Conservation (phyloP, 2,113 vertebrate species). For the Leptobrachium ailaonicum region DNA sequence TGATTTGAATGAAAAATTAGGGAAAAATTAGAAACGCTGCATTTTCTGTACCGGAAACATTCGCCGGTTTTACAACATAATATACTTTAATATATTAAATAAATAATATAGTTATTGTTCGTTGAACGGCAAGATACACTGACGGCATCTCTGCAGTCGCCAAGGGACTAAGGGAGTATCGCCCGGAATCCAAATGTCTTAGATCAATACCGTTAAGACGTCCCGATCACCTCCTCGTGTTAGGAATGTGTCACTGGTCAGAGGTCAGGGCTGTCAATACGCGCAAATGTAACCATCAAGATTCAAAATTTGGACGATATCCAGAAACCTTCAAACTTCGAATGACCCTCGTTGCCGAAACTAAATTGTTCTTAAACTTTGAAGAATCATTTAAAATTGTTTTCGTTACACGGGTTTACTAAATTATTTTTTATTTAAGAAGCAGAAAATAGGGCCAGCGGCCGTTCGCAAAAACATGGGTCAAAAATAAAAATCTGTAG, state of each 20-base stretch:
- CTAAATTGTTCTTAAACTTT: no score
- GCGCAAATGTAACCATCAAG: constrained; percentile 18
- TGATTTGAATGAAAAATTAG: constrained; percentile 30
- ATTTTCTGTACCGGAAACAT: constrained; percentile 17
- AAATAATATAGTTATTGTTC: background rate
- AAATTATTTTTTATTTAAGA: no score
- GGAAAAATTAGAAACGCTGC: constrained; percentile 35
- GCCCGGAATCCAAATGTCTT: constrained; percentile 3
- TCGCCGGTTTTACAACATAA: background rate
- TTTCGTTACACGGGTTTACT: no score
- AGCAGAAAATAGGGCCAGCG: no score
- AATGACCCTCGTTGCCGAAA: no score
- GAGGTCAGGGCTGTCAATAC: constrained; percentile 23
- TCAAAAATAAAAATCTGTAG: no score
- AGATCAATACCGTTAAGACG: constrained; percentile 6
- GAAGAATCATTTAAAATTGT: no score
- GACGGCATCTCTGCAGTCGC: background rate
- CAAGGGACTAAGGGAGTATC: constrained; percentile 29
- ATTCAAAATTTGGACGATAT: constrained; percentile 14
- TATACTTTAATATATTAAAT: constrained; percentile 8
- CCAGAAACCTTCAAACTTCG: background rate
- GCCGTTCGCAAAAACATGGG: no score
- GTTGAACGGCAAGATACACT: background rate
- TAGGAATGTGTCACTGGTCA: constrained; percentile 10
- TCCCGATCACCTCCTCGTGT: background rate